Evolutionary conservation across 2,113 vertebrate species (phyloP).

Genomic region (Plestiodon gilberti): DNA sequence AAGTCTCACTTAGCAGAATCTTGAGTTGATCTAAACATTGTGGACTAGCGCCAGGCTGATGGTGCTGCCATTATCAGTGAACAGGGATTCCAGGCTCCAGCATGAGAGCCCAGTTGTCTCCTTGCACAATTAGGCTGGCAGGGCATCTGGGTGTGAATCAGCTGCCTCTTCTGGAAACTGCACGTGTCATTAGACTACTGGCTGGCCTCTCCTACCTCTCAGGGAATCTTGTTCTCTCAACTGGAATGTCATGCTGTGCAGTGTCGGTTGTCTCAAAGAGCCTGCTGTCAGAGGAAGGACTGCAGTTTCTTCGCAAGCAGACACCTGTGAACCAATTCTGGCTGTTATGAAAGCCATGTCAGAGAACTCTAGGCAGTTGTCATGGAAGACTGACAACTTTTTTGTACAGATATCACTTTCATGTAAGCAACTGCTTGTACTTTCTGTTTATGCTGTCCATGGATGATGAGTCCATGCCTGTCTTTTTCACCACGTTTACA

Average conservation of each 20-base stretch:
- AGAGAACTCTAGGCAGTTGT: neutral
- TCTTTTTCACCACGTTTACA: neutral
- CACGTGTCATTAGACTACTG: neutral
- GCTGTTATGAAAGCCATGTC: neutral
- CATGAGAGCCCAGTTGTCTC: neutral
- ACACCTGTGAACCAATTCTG: neutral
- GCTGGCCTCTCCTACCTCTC: neutral
- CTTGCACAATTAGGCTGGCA: neutral
- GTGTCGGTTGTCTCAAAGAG: neutral
- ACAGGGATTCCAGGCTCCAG: neutral
- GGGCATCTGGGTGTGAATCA: neutral
- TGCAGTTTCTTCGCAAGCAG: neutral
- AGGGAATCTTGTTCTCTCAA: conserved; percentile 13
- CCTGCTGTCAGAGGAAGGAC: neutral
- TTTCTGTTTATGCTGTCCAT: neutral
- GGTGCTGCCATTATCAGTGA: neutral
- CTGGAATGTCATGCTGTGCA: neutral
- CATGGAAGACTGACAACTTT: neutral
- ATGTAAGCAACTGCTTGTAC: neutral
- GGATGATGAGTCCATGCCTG: neutral
- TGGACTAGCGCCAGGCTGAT: neutral
- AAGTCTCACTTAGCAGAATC: neutral
- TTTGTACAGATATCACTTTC: neutral
- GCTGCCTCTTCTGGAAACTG: neutral
- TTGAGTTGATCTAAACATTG: neutral